phyloP scores from a whole-genome alignment of 2,113 vertebrate genomes.

The Platysternon megacephalum region DNA sequence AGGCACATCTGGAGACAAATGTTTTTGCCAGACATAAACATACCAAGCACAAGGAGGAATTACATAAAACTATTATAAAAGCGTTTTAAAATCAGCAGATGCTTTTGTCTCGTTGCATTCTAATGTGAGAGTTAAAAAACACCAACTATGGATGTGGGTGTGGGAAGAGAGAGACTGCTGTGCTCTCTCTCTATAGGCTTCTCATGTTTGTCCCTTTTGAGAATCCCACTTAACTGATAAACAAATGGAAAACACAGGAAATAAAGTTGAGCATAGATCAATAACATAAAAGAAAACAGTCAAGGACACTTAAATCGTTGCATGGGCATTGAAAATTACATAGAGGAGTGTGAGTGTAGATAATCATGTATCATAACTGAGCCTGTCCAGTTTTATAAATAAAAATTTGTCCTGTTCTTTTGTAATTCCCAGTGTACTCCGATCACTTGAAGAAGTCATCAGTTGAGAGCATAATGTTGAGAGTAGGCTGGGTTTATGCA shows the following conservation, averaged over 20 bases:
- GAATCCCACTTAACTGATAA: background rate
- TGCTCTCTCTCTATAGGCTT: background rate
- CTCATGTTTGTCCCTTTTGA: background rate
- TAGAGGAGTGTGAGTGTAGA: background rate
- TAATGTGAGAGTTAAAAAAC: background rate
- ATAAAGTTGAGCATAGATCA: background rate
- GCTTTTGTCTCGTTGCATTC: background rate
- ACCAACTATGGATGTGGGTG: background rate
- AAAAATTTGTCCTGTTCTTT: background rate
- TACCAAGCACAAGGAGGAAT: background rate
- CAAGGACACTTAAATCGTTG: background rate
- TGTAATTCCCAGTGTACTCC: background rate
- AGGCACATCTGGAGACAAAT: background rate
- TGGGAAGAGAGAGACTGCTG: background rate
- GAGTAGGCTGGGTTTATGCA: background rate
- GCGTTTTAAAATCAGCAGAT: background rate
- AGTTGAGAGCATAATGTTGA: background rate
- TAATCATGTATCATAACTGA: background rate
- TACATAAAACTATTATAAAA: background rate
- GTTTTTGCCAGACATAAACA: conserved; percentile 12
- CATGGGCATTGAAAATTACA: background rate
- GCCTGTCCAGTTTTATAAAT: background rate
- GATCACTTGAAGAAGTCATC: background rate
- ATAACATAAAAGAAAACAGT: background rate
- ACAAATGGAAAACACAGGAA: background rate